Evolutionary conservation across 2,888 invertebrate genomes (phyloP), one percentile per base, ranked within the genome.

Genomic region (Ditula angustiorana): DNA sequence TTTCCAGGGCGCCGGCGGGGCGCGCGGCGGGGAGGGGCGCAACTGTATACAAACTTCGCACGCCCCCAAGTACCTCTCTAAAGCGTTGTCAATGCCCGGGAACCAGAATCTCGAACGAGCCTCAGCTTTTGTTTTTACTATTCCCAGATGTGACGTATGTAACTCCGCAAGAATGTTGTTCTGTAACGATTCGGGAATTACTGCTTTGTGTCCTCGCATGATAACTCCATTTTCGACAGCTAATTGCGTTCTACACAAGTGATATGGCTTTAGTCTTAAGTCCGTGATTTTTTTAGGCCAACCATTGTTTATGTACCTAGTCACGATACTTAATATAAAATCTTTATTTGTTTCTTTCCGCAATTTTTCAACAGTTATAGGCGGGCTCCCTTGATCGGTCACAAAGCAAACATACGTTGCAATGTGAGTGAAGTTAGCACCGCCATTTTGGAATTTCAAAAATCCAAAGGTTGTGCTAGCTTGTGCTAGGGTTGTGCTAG

Each of bases 11-110:
- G 63, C 49, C 23, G 49, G 62, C 10, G 62, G 62, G 2, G 53
- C 61, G 28, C 61, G 57, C n/a, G 46, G 57, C 21, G 66, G 66
- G 7, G 37, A 11, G 33, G 63, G 50, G 21, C 63, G 63, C 24
- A 57, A 44, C 26, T 53, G 46, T 11, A 19, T 13, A 37, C 63
- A 63, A 21, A 50, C 57, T 2, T 11, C 26, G 44, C 63, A 63
- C 23, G 35, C 11, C 26, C 28, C 57, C 11, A 35, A n/a, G 3
- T n/a, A 55, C 23, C 10, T 21, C n/a, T 56, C 56, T 13, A 56
- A 19, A 2, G 11, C 13, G 5, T 23, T 16, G 10, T 41, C 41
- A 2, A 56, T 44, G 5, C 26, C 26, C 5, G 56, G 56, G 10
- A 33, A 56, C 56, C 56, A 56, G 5, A 56, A 44, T 10, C 56